Conservation (phyloP, 2,797 vertebrate genomes). For the Nasua narica region DNA sequence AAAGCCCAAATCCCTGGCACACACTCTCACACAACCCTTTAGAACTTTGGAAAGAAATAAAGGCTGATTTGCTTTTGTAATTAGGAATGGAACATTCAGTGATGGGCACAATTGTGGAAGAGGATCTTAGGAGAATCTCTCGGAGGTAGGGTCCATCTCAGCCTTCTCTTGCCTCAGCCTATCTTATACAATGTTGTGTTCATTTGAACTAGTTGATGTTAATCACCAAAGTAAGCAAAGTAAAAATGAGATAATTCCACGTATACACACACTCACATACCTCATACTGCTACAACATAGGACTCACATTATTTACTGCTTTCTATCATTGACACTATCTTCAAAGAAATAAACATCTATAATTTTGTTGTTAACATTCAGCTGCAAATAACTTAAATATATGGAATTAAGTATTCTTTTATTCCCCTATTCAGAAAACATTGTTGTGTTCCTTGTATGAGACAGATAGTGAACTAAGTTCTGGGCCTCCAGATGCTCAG, state of each 20-base stretch:
- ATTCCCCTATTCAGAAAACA: background rate
- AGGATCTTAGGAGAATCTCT: background rate
- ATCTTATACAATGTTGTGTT: background rate
- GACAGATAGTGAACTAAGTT: background rate
- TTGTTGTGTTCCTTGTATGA: background rate
- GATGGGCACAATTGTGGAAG: rapidly evolving
- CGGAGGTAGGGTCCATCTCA: background rate
- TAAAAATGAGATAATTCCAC: background rate
- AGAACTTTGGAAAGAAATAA: background rate
- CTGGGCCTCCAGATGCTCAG: background rate
- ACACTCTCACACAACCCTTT: background rate
- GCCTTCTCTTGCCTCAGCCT: background rate
- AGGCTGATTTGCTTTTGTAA: background rate
- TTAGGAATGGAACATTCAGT: background rate
- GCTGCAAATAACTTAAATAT: background rate
- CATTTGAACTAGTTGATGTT: background rate
- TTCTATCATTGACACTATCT: background rate
- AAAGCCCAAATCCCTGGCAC: background rate
- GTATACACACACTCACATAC: too few relatives aligned
- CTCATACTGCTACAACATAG: background rate
- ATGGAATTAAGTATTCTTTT: background rate
- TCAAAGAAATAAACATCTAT: background rate
- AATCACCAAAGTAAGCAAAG: background rate
- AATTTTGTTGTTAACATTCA: background rate
- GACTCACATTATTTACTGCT: background rate